A percentile compares a stretch with the other conserved stretches of the same genome.
phyloP scores from a whole-genome alignment of 2,888 invertebrate genomes.

The Latrodectus elegans region DNA sequence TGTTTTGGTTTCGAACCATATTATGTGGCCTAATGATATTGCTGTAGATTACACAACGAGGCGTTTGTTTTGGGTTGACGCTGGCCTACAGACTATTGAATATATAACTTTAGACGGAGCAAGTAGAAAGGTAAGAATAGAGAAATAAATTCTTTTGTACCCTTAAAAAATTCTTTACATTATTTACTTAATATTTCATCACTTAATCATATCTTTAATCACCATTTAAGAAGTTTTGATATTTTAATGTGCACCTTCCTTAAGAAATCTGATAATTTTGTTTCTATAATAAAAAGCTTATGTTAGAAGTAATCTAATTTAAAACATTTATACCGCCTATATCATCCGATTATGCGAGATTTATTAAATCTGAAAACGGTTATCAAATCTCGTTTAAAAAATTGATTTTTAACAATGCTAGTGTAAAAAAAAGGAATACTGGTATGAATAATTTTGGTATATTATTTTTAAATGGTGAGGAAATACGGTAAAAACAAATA shows the following conservation, averaged over 20 bases:
- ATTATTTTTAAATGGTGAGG: no score
- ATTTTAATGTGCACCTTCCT: background rate
- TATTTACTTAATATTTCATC: background rate
- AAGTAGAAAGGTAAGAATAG: constrained; percentile 76
- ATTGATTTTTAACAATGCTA: no score
- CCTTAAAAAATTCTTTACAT: background rate
- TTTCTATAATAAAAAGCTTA: no score
- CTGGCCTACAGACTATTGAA: constrained; percentile 82
- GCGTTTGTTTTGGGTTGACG: constrained; percentile 92
- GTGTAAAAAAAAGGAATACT: no score
- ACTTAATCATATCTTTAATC: background rate
- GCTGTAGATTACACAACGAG: constrained; percentile 86
- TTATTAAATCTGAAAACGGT: no score
- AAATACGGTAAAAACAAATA: no score
- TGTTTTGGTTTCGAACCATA: constrained; percentile 80
- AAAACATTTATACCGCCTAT: no score
- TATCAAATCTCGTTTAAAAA: no score
- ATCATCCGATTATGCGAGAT: no score
- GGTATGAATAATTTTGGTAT: no score
- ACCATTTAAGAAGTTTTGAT: background rate
- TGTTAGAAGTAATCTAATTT: no score
- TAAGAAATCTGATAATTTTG: no score
- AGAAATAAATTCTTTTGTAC: background rate
- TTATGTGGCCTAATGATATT: constrained; percentile 89
- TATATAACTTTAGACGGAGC: constrained; percentile 84